phyloP scores from a whole-genome alignment of 2,797 vertebrate genomes.

The Hydrolagus colliei region DNA sequence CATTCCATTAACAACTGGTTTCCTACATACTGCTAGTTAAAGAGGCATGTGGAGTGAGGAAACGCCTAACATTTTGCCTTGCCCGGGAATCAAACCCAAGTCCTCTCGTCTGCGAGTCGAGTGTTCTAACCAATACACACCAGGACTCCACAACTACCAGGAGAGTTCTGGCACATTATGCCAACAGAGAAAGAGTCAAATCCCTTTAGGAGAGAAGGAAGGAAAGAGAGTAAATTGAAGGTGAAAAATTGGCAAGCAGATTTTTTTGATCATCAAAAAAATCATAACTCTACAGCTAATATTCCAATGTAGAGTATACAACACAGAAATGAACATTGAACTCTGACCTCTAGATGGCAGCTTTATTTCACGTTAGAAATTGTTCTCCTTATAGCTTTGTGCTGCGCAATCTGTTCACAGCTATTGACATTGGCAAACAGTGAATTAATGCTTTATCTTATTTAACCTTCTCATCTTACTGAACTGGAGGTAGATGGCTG shows the following conservation, averaged over 20 bases:
- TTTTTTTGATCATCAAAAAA: neutral
- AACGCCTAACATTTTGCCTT: too few relatives aligned
- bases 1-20: too few relatives aligned
- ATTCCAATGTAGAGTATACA: neutral
- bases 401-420: neutral
- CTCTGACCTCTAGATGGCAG: constrained; percentile 29
- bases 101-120: too few relatives aligned
- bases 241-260: neutral
- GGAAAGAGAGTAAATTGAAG: too few relatives aligned
- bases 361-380: constrained; percentile 5
- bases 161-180: too few relatives aligned
- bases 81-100: too few relatives aligned
- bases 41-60: too few relatives aligned
- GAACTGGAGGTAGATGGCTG: neutral
- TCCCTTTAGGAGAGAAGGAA: too few relatives aligned
- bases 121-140: too few relatives aligned
- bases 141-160: too few relatives aligned
- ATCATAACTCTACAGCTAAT: neutral
- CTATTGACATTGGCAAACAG: constrained; percentile 28
- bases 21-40: too few relatives aligned
- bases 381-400: neutral
- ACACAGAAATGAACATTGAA: neutral
- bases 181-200: too few relatives aligned
- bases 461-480: constrained; percentile 26
- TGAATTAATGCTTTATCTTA: constrained; percentile 13